These are phyloP conservation scores for Tribolium freemani DNA, from an alignment of 2,888 invertebrate genomes.

Conservation along the genomic window DNA sequence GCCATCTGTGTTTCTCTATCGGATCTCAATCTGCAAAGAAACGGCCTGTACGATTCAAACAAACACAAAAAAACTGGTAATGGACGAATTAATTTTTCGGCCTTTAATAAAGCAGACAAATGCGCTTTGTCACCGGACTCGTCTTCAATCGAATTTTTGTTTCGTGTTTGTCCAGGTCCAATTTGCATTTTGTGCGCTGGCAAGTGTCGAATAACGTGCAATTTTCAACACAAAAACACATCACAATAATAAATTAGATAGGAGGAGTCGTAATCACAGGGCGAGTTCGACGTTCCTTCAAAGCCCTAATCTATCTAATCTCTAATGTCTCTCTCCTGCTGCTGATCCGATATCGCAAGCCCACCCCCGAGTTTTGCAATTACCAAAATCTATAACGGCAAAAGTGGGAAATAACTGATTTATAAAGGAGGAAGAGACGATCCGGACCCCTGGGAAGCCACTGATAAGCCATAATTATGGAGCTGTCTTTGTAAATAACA, in stretches of 20 bases:
- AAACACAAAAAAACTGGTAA: conserved; percentile 23
- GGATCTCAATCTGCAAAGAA: conserved; percentile 64
- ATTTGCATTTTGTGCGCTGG: conserved; percentile 19
- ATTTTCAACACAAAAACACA: conserved; percentile 50
- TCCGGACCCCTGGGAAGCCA: conserved; percentile 1
- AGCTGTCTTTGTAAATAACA: not conserved
- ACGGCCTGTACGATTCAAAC: conserved; percentile 48
- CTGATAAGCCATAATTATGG: not conserved
- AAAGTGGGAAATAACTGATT: conserved; percentile 25
- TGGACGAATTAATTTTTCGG: conserved; percentile 50
- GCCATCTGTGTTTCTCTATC: conserved; percentile 60
- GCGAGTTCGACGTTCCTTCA: conserved; percentile 55
- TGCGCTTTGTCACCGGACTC: not conserved
- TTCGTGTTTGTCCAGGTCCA: not conserved
- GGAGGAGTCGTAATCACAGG: conserved; percentile 57
- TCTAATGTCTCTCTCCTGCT: conserved; percentile 59
- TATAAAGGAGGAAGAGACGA: conserved; percentile 1
- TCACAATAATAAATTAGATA: conserved; percentile 55
- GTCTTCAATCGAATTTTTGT: not conserved
- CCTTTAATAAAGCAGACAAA: not conserved
- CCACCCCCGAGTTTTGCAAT: conserved; percentile 37
- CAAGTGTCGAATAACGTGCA: conserved; percentile 55
- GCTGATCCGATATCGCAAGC: conserved; percentile 48
- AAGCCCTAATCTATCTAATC: conserved; percentile 57
- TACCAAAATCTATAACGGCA: conserved; percentile 21